phyloP scores from a whole-genome alignment of 2,888 invertebrate genomes.

The Drosophila incognita region DNA sequence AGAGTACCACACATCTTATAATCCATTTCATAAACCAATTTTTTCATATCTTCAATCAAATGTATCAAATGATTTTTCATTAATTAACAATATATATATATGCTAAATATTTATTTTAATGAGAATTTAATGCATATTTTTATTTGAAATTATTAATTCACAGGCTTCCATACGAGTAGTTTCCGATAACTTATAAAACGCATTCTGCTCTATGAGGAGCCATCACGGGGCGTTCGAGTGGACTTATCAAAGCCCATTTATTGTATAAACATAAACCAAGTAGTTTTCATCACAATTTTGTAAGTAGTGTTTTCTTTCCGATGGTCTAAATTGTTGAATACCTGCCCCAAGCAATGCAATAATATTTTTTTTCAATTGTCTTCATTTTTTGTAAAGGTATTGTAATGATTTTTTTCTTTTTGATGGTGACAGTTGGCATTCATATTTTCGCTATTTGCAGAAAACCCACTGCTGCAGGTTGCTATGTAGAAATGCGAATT shows the following conservation, averaged over 20 bases:
- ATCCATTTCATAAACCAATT: background rate
- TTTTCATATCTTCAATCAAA: background rate
- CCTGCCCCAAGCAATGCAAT: constrained; percentile 19
- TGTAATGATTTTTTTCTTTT: constrained; percentile 10
- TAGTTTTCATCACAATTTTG: background rate
- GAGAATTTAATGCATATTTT: background rate
- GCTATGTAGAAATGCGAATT: constrained; percentile 39
- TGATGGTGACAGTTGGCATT: constrained; percentile 31
- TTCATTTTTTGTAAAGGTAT: background rate
- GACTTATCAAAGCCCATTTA: background rate
- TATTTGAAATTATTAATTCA: background rate
- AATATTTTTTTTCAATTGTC: constrained; percentile 20
- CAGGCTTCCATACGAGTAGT: background rate
- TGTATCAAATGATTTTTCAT: background rate
- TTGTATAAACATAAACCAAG: constrained; percentile 1
- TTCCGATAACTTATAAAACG: background rate
- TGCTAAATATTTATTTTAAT: background rate
- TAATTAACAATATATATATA: background rate
- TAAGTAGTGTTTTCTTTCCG: constrained; percentile 1
- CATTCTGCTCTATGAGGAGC: background rate
- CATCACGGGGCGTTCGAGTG: too few species aligned
- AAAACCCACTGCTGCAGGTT: constrained; percentile 13
- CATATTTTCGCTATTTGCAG: constrained; percentile 20
- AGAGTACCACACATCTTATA: background rate
- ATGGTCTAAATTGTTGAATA: constrained; percentile 20